These are phyloP conservation scores for Chaunax sp. DNA, from an alignment of 2,797 vertebrate genomes.

Conservation along the genomic window DNA sequence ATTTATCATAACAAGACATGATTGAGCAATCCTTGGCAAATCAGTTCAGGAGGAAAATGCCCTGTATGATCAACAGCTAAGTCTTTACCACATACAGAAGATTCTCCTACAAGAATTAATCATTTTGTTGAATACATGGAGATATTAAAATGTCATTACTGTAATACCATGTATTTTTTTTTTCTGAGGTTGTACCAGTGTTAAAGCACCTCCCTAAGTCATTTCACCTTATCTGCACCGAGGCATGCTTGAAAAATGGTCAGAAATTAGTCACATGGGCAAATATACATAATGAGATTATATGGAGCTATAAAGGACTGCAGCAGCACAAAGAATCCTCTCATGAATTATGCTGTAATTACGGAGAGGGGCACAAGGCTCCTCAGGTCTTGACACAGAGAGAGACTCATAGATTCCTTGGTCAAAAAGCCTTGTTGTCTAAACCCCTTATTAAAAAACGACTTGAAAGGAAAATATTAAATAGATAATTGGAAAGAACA, in stretches of 20 bases:
- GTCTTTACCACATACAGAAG: background rate
- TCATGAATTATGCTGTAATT: slow-evolving; percentile 69
- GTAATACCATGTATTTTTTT: slow-evolving; percentile 1
- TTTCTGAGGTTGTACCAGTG: background rate
- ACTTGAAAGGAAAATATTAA: slow-evolving; percentile 32
- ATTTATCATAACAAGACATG: slow-evolving; percentile 14
- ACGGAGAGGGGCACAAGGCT: slow-evolving; percentile 50
- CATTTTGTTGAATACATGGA: background rate
- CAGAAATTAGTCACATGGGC: slow-evolving; percentile 55
- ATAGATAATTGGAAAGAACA: slow-evolving; percentile 35
- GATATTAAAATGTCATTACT: slow-evolving; percentile 3
- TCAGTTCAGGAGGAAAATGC: slow-evolving; percentile 1
- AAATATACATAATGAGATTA: slow-evolving; percentile 67
- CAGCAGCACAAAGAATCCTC: slow-evolving; percentile 66
- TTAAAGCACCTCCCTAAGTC: slow-evolving; percentile 15
- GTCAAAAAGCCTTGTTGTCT: slow-evolving; percentile 55
- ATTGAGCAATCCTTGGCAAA: background rate
- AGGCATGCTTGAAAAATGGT: slow-evolving; percentile 32
- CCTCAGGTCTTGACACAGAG: slow-evolving; percentile 48
- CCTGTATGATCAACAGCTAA: background rate
- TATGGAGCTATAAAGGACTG: slow-evolving; percentile 31
- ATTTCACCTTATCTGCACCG: slow-evolving; percentile 25
- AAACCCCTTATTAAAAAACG: slow-evolving; percentile 47
- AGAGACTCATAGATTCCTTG: slow-evolving; percentile 53
- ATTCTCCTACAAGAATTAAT: slow-evolving; percentile 1